Evolutionary conservation across 2,888 invertebrate species (phyloP).

Genomic region (Cryptocephalus primarius): DNA sequence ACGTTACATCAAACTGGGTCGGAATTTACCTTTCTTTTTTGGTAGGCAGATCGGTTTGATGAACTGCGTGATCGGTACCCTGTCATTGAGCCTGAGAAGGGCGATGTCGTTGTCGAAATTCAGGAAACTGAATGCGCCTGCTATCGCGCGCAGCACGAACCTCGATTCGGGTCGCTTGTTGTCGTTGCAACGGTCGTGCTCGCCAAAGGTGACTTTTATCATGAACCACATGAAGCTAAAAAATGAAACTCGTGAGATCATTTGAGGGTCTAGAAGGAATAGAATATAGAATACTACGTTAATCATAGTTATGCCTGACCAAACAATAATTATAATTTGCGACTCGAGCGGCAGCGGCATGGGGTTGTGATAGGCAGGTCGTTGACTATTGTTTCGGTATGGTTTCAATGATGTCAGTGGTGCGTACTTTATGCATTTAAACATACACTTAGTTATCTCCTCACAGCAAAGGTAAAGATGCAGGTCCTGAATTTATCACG

Average conservation of each 20-base stretch:
- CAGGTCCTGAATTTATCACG: too few relatives aligned
- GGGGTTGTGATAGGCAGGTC: too few relatives aligned
- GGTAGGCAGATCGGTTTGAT: conserved; percentile 81
- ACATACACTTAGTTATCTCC: too few relatives aligned
- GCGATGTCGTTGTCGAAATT: conserved; percentile 88
- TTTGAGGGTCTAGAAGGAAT: conserved; percentile 2
- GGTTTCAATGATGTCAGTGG: too few relatives aligned
- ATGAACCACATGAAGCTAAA: conserved; percentile 86
- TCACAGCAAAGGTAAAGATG: too few relatives aligned
- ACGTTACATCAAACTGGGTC: too few relatives aligned
- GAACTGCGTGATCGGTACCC: conserved; percentile 64
- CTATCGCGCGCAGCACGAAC: conserved; percentile 64
- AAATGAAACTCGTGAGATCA: conserved; percentile 10
- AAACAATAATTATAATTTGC: too few relatives aligned
- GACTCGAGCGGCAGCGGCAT: too few relatives aligned
- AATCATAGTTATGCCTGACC: too few relatives aligned
- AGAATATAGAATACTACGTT: not conserved
- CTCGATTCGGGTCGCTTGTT: conserved; percentile 63
- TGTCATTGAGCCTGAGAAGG: conserved; percentile 66
- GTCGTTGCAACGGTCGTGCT: conserved; percentile 73
- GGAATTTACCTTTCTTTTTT: conserved; percentile 42
- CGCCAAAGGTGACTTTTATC: conserved; percentile 82
- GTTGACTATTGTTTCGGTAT: too few relatives aligned
- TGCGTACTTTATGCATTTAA: too few relatives aligned
- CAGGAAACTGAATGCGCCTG: conserved; percentile 71